Evolutionary conservation across 2,888 invertebrate species (phyloP).

Genomic region (Hirtodrosophila cameraria): DNA sequence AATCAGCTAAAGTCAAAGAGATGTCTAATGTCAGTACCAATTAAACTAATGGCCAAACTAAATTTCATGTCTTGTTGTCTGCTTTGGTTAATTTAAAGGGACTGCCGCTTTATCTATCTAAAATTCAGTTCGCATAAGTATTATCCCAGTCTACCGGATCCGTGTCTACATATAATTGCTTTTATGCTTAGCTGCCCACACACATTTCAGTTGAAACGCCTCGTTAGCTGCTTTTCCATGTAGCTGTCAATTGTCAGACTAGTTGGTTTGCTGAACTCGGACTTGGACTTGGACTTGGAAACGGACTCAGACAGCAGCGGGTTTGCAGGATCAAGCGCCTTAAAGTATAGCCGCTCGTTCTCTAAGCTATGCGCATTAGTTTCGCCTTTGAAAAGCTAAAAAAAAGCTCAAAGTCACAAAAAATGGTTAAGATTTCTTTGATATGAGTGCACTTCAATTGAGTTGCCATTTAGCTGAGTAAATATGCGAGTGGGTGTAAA

Average conservation of each 20-base stretch:
- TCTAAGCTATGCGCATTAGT: slow-evolving; percentile 28
- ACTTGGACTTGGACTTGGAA: too few relatives aligned
- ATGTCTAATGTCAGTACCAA: slow-evolving; percentile 23
- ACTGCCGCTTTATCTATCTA: not conserved
- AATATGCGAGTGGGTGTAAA: not conserved
- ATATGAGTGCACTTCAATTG: not conserved
- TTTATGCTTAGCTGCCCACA: slow-evolving; percentile 23
- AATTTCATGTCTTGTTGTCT: slow-evolving; percentile 19
- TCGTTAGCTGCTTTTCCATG: slow-evolving; percentile 43
- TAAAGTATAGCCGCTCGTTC: slow-evolving; percentile 17
- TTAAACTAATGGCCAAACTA: slow-evolving; percentile 47
- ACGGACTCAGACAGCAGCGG: slow-evolving; percentile 2
- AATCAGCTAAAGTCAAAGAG: not conserved
- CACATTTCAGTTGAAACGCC: slow-evolving; percentile 7
- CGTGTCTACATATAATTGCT: slow-evolving; percentile 38
- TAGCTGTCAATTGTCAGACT: slow-evolving; percentile 59
- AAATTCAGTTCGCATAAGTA: slow-evolving; percentile 1
- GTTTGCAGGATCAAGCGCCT: slow-evolving; percentile 16
- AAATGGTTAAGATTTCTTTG: not conserved
- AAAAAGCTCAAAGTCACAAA: slow-evolving; percentile 1
- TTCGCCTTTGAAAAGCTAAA: slow-evolving; percentile 21
- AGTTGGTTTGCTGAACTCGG: slow-evolving; percentile 1
- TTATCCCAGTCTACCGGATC: not conserved
- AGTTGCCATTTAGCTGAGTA: not conserved
- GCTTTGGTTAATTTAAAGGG: slow-evolving; percentile 9